These are phyloP conservation scores for Tanypteryx hageni DNA, from an alignment of 2,888 invertebrate species.

Conservation along the genomic window DNA sequence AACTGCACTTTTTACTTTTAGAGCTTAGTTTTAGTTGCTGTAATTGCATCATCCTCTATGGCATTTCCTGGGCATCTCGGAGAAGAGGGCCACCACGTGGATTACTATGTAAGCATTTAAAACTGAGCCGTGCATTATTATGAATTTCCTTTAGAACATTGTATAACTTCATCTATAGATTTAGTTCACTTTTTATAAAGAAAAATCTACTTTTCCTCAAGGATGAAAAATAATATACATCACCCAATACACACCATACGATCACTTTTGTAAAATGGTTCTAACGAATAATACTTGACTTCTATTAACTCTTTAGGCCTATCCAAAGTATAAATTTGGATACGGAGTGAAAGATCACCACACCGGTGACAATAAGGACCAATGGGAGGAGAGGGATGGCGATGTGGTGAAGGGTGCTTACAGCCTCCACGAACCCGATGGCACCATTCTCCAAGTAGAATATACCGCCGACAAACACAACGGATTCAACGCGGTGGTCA, in stretches of 20 bases:
- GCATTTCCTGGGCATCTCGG: background rate
- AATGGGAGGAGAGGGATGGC: constrained; percentile 52
- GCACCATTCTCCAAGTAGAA: constrained; percentile 37
- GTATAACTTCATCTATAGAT: too few relatives aligned
- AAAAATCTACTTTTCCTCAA: too few relatives aligned
- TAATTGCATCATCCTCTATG: background rate
- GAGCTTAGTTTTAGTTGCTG: background rate
- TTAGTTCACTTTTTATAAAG: too few relatives aligned
- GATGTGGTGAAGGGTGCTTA: constrained; percentile 64
- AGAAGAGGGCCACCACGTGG: background rate
- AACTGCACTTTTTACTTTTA: background rate
- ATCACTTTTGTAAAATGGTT: too few relatives aligned
- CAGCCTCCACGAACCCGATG: constrained; percentile 60
- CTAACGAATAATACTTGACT: too few relatives aligned
- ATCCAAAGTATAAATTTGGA: constrained; percentile 40
- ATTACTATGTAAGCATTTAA: background rate
- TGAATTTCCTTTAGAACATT: too few relatives aligned
- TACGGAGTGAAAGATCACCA: constrained; percentile 61
- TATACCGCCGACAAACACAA: constrained; percentile 61
- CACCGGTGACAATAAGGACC: constrained; percentile 62
- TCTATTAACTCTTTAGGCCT: background rate
- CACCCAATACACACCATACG: too few relatives aligned
- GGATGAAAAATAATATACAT: too few relatives aligned
- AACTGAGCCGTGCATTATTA: too few relatives aligned
- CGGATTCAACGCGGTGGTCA: constrained; percentile 61